phyloP scores from a whole-genome alignment of 2,888 invertebrate genomes.

The Drosophila vallismaia region DNA sequence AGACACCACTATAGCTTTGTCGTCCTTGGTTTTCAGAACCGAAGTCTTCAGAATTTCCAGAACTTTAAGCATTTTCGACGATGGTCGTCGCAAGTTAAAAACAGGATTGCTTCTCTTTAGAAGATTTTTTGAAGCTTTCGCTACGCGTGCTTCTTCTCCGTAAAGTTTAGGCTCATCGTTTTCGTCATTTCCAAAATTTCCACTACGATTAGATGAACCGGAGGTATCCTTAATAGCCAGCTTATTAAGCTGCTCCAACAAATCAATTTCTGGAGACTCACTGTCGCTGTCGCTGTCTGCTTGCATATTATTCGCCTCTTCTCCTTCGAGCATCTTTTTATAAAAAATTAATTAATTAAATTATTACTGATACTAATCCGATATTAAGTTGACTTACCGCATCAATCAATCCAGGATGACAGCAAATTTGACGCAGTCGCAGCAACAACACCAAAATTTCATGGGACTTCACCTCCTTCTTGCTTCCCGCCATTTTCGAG shows the following conservation, averaged over 20 bases:
- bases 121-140: conserved; percentile 87
- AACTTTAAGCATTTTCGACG: conserved; percentile 88
- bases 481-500: conserved; percentile 86
- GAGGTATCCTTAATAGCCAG: conserved; percentile 85
- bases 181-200: conserved; percentile 18
- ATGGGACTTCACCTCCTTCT: conserved; percentile 87
- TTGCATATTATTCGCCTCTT: conserved; percentile 64
- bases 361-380: too few relatives aligned
- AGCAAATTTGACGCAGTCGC: conserved; percentile 94
- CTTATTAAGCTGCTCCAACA: conserved; percentile 87
- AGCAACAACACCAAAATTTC: conserved; percentile 92
- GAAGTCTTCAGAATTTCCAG: conserved; percentile 86
- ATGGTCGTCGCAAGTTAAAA: conserved; percentile 86
- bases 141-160: conserved; percentile 83
- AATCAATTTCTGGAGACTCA: conserved; percentile 85
- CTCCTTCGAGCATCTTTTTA: conserved; percentile 85
- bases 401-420: conserved; percentile 93
- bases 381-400: conserved; percentile 83
- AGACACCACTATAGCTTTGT: conserved; percentile 94
- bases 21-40: conserved; percentile 85
- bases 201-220: conserved; percentile 30
- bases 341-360: too few relatives aligned
- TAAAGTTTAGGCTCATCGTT: conserved; percentile 18
- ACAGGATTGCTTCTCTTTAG: conserved; percentile 89
- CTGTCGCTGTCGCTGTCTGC: conserved; percentile 80